A percentile compares a stretch with the other conserved stretches of the same genome.
Conservation (phyloP, 2,888 invertebrate species). For the Lamellibrachia satsuma region DNA sequence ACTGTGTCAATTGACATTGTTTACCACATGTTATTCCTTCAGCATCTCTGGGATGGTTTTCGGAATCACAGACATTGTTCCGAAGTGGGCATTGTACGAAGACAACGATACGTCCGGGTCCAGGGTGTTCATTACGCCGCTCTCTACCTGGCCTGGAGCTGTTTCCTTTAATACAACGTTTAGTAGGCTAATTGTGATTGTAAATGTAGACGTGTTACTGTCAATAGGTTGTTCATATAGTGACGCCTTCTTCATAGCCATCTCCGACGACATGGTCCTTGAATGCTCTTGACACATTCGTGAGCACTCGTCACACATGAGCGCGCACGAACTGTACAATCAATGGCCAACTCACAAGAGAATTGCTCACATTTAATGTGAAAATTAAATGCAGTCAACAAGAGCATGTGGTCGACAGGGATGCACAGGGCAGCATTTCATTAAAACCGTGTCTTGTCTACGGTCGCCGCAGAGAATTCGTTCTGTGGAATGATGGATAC, state of each 20-base stretch:
- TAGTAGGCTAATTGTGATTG: background rate
- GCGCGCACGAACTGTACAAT: background rate
- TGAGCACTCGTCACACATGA: background rate
- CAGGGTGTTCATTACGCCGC: background rate
- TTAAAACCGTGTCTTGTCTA: background rate
- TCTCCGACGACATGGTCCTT: background rate
- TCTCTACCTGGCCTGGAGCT: too few species aligned
- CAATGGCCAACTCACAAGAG: background rate
- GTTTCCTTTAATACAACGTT: background rate
- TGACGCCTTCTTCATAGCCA: background rate
- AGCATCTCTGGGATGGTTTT: background rate
- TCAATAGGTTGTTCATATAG: background rate
- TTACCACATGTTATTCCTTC: background rate
- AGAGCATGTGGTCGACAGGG: background rate
- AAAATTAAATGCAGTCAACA: background rate
- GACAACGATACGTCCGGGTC: background rate
- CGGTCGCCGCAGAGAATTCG: background rate
- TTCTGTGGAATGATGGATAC: background rate
- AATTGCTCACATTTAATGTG: background rate
- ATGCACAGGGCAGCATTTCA: background rate
- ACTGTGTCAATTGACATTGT: background rate
- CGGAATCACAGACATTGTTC: background rate
- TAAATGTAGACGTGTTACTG: background rate
- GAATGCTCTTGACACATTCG: too few species aligned
- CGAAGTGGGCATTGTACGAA: background rate